Conservation (phyloP, 2,797 vertebrate genomes). For the Mallotus villosus region DNA sequence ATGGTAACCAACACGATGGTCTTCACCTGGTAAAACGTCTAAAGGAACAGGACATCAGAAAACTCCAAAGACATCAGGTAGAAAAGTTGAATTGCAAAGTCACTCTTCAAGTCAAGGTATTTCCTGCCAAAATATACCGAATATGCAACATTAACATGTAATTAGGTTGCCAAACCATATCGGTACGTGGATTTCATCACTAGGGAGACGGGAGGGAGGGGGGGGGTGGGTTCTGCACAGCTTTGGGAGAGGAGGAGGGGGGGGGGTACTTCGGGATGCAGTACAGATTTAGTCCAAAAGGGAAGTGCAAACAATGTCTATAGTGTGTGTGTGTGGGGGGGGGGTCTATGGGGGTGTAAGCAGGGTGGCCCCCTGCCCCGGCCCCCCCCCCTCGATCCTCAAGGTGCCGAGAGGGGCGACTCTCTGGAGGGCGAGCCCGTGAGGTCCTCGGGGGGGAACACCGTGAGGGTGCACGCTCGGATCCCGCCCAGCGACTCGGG, state of each 20-base stretch:
- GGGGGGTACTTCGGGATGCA: constrained; percentile 48
- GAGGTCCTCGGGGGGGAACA: constrained; percentile 93
- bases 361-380: constrained; percentile 37
- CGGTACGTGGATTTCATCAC: constrained; percentile 57
- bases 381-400: constrained; percentile 63
- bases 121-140: constrained; percentile 75
- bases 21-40: constrained; percentile 51
- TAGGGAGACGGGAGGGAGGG: constrained; percentile 24
- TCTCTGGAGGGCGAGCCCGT: constrained; percentile 89
- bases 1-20: constrained; percentile 48
- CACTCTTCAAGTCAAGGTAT: constrained; percentile 76
- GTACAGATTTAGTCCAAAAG: constrained; percentile 66
- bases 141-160: constrained; percentile 66
- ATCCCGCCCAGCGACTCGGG: constrained; percentile 97
- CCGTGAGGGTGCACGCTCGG: constrained; percentile 95
- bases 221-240: constrained; percentile 60
- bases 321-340: constrained; percentile 41
- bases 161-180: constrained; percentile 71
- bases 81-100: constrained; percentile 82
- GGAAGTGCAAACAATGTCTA: constrained; percentile 77
- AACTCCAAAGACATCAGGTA: constrained; percentile 77
- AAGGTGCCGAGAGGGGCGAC: constrained; percentile 94
- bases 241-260: constrained; percentile 37
- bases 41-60: constrained; percentile 68
- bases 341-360: constrained; percentile 45